These are phyloP conservation scores for Parthenolecanium corni DNA, from an alignment of 2,888 invertebrate species.

Conservation along the genomic window DNA sequence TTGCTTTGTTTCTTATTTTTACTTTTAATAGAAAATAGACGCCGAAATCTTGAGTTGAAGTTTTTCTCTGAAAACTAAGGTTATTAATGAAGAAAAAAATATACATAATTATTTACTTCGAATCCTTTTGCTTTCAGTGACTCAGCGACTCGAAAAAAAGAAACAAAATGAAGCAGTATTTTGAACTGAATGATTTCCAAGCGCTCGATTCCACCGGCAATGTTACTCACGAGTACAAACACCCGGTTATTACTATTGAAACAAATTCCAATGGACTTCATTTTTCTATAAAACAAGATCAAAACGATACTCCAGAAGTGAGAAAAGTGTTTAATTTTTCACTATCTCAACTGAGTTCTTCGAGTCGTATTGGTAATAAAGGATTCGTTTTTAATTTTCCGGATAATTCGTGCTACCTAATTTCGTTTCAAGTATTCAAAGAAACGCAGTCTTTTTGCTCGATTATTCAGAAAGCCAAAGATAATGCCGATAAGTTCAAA, in stretches of 20 bases:
- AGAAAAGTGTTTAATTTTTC: conserved; percentile 21
- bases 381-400: conserved; percentile 26
- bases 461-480: conserved; percentile 24
- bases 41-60: too few relatives aligned
- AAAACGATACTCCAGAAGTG: conserved; percentile 22
- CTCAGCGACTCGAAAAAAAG: too few relatives aligned
- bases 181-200: conserved; percentile 17
- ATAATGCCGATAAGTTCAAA: conserved; percentile 22
- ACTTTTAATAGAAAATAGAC: too few relatives aligned
- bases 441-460: conserved; percentile 14
- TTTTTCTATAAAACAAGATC: conserved; percentile 11
- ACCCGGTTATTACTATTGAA: conserved; percentile 11
- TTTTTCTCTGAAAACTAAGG: too few relatives aligned
- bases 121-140: too few relatives aligned
- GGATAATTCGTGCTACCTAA: conserved; percentile 20
- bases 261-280: conserved; percentile 10
- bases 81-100: too few relatives aligned
- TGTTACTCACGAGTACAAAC: conserved; percentile 15
- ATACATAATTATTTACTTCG: too few relatives aligned
- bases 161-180: conserved; percentile 9
- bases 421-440: conserved; percentile 14
- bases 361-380: conserved; percentile 23
- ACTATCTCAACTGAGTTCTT: conserved; percentile 11
- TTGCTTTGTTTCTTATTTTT: too few relatives aligned
- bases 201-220: conserved; percentile 11